Percentiles rank a stretch among this genome's conserved stretches.
phyloP scores from a whole-genome alignment of 1,140 invertebrate genomes.

The Hypothenemus hampei region DNA sequence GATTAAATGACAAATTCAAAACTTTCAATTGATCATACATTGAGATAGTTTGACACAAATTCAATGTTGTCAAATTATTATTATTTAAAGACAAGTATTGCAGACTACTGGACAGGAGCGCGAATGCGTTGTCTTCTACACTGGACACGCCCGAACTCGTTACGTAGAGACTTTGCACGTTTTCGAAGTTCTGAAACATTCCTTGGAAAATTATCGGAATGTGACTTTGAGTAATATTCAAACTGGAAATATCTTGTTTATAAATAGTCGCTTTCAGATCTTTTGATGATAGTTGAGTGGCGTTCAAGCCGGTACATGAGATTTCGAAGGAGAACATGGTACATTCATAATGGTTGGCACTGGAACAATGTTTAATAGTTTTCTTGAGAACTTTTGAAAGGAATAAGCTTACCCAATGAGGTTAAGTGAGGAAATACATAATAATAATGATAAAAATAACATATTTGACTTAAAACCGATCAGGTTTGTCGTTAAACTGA shows the following conservation, averaged over 20 bases:
- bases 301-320: slow-evolving; percentile 1
- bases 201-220: slow-evolving; percentile 1
- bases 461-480: no score
- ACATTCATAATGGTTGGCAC: background rate
- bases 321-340: slow-evolving; percentile 8
- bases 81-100: slow-evolving; percentile 18
- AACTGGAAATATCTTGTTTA: slow-evolving; percentile 1
- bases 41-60: background rate
- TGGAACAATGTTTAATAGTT: no score
- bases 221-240: slow-evolving; percentile 5
- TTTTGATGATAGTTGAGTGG: background rate
- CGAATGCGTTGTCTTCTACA: slow-evolving; percentile 20
- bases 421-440: no score
- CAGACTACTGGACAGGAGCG: background rate
- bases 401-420: no score
- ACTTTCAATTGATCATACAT: slow-evolving; percentile 7
- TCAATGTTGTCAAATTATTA: slow-evolving; percentile 23
- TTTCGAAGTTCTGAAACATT: slow-evolving; percentile 5
- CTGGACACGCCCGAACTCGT: slow-evolving; percentile 1
- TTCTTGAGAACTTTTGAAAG: no score
- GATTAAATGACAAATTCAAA: slow-evolving; percentile 24
- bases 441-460: no score
- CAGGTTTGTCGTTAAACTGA: no score
- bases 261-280: slow-evolving; percentile 8
- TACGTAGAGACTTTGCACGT: slow-evolving; percentile 7